Conservation (phyloP, 2,113 vertebrate genomes). For the Bettongia penicillata region DNA sequence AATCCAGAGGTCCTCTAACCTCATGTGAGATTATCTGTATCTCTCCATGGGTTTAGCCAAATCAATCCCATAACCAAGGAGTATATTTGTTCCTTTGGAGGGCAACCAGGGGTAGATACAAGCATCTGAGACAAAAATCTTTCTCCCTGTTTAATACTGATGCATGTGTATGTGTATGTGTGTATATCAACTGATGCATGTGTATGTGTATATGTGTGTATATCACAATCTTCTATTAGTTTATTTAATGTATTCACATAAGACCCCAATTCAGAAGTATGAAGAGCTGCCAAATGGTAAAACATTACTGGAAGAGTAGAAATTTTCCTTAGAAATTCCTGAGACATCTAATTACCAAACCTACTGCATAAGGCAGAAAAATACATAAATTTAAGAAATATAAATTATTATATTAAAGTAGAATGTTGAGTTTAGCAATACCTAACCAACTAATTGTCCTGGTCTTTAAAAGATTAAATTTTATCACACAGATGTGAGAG, state of each 20-base stretch:
- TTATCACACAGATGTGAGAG: neutral
- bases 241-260: neutral
- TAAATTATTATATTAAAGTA: neutral
- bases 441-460: neutral
- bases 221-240: neutral
- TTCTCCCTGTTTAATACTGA: neutral
- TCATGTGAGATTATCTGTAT: neutral
- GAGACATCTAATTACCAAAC: neutral
- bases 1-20: neutral
- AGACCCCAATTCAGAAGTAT: neutral
- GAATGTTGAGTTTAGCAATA: neutral
- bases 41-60: neutral
- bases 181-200: neutral
- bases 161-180: neutral
- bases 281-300: neutral
- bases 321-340: neutral
- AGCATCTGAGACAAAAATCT: neutral
- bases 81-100: neutral
- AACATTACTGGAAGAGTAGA: neutral
- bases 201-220: neutral
- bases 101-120: neutral
- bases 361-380: neutral
- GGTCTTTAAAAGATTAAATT: constrained; percentile 13
- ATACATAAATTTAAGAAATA: neutral
- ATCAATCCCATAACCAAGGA: neutral